These are phyloP conservation scores for Anoura caudifer DNA, from an alignment of 2,113 vertebrate species.

Conservation along the genomic window DNA sequence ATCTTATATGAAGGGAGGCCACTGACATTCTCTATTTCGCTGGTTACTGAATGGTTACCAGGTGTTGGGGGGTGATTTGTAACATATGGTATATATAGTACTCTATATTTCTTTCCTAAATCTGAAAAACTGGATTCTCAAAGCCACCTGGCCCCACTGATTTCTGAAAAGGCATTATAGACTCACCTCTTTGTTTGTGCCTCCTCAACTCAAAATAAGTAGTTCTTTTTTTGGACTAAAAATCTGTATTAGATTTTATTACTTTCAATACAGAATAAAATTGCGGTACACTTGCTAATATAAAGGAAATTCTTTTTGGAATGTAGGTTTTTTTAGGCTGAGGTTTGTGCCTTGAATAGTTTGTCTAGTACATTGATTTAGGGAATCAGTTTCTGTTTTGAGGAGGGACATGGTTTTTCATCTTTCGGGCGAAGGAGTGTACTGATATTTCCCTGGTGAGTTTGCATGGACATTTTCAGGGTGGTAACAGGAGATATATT, in stretches of 20 bases:
- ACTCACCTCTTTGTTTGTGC: not conserved
- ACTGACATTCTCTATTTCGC: not conserved
- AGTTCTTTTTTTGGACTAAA: conserved; percentile 15
- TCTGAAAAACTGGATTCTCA: conserved; percentile 21
- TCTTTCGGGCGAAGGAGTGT: not conserved
- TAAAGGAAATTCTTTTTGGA: conserved; percentile 2
- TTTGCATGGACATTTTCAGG: not conserved
- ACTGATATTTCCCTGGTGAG: not conserved
- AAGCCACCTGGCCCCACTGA: not conserved
- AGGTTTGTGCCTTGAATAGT: conserved; percentile 5
- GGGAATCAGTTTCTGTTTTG: conserved; percentile 11
- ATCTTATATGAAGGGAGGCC: not conserved
- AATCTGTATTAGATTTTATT: not conserved
- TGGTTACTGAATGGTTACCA: not conserved
- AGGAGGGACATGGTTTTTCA: not conserved
- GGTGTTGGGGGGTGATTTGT: conserved; percentile 5
- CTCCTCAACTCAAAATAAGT: conserved; percentile 2
- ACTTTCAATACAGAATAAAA: conserved; percentile 36
- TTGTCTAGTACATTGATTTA: not conserved
- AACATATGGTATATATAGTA: not conserved
- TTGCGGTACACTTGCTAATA: not conserved
- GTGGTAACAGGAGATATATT: not conserved
- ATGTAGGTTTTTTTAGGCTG: not conserved
- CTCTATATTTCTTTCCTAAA: conserved; percentile 2
- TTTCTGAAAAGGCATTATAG: conserved; percentile 8